Evolutionary conservation across 2,888 invertebrate species (phyloP), one percentile per base, ranked within the genome.

Genomic region (Meiosimyza platycephala): DNA sequence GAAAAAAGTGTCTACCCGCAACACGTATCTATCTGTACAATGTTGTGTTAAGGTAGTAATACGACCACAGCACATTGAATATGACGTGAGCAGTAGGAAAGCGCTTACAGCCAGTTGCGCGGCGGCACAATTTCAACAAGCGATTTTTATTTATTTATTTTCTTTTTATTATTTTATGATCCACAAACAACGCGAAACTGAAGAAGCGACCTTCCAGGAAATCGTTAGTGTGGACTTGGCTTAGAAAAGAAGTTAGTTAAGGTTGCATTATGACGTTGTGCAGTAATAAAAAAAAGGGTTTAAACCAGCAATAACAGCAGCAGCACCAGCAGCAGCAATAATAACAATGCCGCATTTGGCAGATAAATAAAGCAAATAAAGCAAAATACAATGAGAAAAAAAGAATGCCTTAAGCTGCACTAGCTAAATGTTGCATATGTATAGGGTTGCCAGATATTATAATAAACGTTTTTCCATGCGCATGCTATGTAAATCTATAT

Each of bases 241-340:
- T 70, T 70, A 70, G 70, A 70, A 63, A 70, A 70, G 62, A 70
- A 72, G 66, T 72, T 67, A 72, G 67, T 72, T 67, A 67, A 67
- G 47, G 62, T 52, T 72, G 72, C 72, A 67, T 72, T 70, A 70
- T 63, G 63, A 63, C 40, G 52, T 63, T 54, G 52, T 48, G 70
- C 70, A 52, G 70, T 54, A 62, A 70, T 70, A 70, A 70, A 70
- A 64, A n/a, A 63, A 70, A 62, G 62, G 62, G 60, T 54, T 62
- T 22, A 18, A 47, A 33, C 16, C 64, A 22, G 50, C 64, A n/a
- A 50, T 22, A 64, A 59, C 16, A 51, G 50, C 60, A 28, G 52
- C 16, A 64, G 16, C 50, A 64, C 51, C 16, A 51, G 50, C 60
- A 28, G 52, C 16, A 64, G 16, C 50, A 71, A 54, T 64, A 71